These are phyloP conservation scores for Ceriagrion tenellum DNA, from an alignment of 2,888 invertebrate genomes.

Conservation along the genomic window DNA sequence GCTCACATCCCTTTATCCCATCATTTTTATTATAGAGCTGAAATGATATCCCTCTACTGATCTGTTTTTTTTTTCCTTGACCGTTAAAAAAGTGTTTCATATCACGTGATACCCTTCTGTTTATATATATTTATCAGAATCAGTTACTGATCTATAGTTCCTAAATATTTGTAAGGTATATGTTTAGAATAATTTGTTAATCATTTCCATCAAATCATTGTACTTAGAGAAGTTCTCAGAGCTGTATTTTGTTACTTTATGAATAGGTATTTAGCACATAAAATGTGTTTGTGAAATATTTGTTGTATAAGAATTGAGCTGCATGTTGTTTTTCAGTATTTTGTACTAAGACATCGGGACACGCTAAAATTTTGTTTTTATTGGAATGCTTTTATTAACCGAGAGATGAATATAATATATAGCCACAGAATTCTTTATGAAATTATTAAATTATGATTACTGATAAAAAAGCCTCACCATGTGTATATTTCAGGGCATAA, in stretches of 20 bases:
- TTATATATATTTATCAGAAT: slow-evolving; percentile 48
- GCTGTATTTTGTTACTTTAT: slow-evolving; percentile 62
- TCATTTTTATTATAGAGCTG: slow-evolving; percentile 39
- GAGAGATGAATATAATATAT: not conserved
- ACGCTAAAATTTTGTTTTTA: not conserved
- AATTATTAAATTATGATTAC: slow-evolving; percentile 21
- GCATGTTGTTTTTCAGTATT: slow-evolving; percentile 60
- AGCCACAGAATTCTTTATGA: slow-evolving; percentile 21
- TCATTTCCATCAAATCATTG: slow-evolving; percentile 50
- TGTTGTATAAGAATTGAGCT: slow-evolving; percentile 37
- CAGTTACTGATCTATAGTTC: slow-evolving; percentile 66
- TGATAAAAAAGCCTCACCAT: not conserved
- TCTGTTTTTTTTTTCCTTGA: not conserved
- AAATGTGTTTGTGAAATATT: slow-evolving; percentile 44
- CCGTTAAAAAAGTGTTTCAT: not conserved
- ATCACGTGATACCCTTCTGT: slow-evolving; percentile 2
- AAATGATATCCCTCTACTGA: not conserved
- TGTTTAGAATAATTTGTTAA: slow-evolving; percentile 48
- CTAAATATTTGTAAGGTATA: slow-evolving; percentile 43
- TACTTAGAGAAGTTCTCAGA: slow-evolving; percentile 66
- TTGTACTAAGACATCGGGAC: slow-evolving; percentile 39
- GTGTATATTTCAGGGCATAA: slow-evolving; percentile 47
- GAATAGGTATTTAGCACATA: slow-evolving; percentile 35
- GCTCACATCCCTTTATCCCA: not conserved
- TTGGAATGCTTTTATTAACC: slow-evolving; percentile 19